Percentiles rank a stretch among this genome's conserved stretches.
Evolutionary conservation across 2,113 vertebrate species (phyloP).

Genomic region (Ptyas mucosa): DNA sequence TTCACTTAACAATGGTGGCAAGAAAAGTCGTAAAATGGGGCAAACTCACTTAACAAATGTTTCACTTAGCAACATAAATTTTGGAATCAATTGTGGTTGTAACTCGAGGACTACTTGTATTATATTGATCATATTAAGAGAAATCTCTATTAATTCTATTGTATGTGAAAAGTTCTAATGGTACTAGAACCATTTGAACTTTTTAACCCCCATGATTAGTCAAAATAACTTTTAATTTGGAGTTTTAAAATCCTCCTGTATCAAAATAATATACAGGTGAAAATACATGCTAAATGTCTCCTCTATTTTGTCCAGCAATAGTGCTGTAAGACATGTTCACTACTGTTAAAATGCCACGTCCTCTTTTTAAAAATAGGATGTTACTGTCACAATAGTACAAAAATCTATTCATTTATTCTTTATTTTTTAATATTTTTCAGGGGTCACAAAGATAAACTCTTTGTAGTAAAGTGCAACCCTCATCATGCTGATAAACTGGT

Average conservation of each 20-base stretch:
- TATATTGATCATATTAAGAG: neutral
- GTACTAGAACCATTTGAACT: neutral
- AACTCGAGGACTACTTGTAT: neutral
- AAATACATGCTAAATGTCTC: neutral
- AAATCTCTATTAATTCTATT: neutral
- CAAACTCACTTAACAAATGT: too few species aligned
- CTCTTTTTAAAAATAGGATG: neutral
- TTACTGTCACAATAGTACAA: neutral
- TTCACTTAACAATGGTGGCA: too few species aligned
- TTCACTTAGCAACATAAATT: too few species aligned
- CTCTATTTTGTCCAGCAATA: neutral
- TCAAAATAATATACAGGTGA: neutral
- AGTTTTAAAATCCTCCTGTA: neutral
- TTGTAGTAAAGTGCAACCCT: conserved; percentile 92
- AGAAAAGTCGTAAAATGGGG: too few species aligned
- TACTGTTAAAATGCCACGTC: neutral
- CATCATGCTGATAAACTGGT: conserved; percentile 90
- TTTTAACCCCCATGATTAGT: neutral
- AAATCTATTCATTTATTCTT: neutral
- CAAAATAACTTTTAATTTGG: neutral
- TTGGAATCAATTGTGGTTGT: too few species aligned
- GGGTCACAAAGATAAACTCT: conserved; percentile 95
- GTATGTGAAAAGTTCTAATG: neutral
- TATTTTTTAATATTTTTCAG: conserved; percentile 65
- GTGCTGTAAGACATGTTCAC: neutral